These are phyloP conservation scores for Chitala chitala DNA, from an alignment of 2,113 vertebrate genomes.

Conservation along the genomic window DNA sequence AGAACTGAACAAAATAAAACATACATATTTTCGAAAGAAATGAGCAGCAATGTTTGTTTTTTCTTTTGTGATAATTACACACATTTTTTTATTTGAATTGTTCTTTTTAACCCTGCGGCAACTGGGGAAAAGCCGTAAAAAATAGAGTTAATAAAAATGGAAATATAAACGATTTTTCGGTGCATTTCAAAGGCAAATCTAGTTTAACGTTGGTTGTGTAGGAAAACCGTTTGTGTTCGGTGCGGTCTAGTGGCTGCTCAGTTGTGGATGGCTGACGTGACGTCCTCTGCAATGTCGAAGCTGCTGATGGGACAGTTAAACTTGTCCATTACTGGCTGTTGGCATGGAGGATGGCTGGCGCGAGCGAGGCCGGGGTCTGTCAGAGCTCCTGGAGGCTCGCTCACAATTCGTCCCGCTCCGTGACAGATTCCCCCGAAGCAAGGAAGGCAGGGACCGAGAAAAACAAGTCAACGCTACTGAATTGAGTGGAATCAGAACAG, in stretches of 20 bases:
- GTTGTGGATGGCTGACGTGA: neutral
- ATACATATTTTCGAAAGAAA: no score
- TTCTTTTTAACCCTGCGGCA: neutral
- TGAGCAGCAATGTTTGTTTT: no score
- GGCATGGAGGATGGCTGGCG: neutral
- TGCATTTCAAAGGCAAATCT: neutral
- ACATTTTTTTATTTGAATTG: no score
- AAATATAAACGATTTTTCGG: neutral
- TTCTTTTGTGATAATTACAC: no score
- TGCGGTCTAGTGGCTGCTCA: no score
- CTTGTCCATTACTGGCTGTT: neutral
- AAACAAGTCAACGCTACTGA: neutral
- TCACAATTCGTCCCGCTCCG: neutral
- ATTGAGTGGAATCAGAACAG: neutral
- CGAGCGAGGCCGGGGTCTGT: neutral
- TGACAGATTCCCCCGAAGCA: neutral
- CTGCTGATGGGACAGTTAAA: neutral
- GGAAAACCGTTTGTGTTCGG: no score
- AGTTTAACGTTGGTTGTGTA: neutral
- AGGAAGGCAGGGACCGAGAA: slow-evolving; percentile 3
- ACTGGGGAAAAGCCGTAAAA: neutral
- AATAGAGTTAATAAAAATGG: neutral
- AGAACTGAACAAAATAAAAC: no score
- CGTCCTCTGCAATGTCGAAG: neutral
- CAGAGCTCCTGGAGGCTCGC: neutral